These are phyloP conservation scores for Anolis apletophallus DNA, from an alignment of 2,797 vertebrate genomes.

Conservation along the genomic window DNA sequence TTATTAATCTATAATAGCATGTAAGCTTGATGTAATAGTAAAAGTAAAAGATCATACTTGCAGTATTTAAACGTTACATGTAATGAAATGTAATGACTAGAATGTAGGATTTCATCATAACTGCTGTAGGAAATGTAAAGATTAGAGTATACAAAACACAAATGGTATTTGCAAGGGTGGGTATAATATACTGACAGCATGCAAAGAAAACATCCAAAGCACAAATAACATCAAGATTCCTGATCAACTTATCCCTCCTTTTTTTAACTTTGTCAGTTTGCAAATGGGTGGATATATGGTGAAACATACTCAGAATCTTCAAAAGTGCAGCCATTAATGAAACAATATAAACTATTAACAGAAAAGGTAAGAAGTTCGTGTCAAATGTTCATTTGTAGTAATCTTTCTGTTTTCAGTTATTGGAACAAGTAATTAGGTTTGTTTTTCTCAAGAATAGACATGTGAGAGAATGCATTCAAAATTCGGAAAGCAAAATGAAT, in stretches of 20 bases:
- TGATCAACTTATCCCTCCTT: neutral
- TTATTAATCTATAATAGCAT: neutral
- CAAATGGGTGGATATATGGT: conserved; percentile 90
- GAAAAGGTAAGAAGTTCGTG: conserved; percentile 86
- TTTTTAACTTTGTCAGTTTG: conserved; percentile 81
- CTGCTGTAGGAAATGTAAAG: neutral
- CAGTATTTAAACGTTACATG: conserved; percentile 1
- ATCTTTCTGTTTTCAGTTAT: conserved; percentile 9
- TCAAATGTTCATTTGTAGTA: conserved; percentile 9
- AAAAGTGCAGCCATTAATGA: conserved; percentile 90
- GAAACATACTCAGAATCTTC: conserved; percentile 89
- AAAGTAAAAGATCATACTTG: neutral
- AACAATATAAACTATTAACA: conserved; percentile 90
- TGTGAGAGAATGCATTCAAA: neutral
- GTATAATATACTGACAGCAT: conserved; percentile 5
- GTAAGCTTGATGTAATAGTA: neutral
- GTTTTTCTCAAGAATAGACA: no score
- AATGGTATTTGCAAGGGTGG: neutral
- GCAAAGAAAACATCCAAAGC: conserved; percentile 20
- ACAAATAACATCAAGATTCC: conserved; percentile 17
- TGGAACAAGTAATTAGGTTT: neutral
- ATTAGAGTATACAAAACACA: neutral
- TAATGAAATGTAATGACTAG: neutral
- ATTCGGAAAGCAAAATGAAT: neutral
- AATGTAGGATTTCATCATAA: neutral